Evolutionary conservation across 2,888 invertebrate genomes (phyloP), one percentile per base, ranked within the genome.

Genomic region (Steinernema hermaphroditum): DNA sequence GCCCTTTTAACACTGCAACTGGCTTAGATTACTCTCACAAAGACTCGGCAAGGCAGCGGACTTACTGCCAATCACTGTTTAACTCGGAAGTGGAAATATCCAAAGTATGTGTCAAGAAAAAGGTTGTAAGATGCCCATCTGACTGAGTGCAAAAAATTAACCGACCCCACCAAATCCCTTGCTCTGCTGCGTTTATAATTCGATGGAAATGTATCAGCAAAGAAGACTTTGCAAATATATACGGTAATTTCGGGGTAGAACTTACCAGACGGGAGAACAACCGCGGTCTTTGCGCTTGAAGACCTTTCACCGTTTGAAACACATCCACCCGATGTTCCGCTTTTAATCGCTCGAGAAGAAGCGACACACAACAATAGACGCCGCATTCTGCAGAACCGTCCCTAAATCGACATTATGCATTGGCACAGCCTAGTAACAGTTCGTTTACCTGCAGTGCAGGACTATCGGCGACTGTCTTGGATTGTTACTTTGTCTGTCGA

Each of bases 401-500:
- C 70, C 82, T 82, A 74, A 27, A 82, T 75, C 54, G n/a, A n/a
- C n/a, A 72, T 32, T 16, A 9, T 16, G 1, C 9, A 2, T 74
- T 6, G 9, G 8, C 19, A 16, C 43, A 73, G 2, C 19, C 8
- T 27, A 57, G 1, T 9, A 22, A n/a, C 37, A n/a, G 16, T 2
- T 19, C 34, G 2, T 87, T 85, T 83, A 92, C 92, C 92, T 91
- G 91, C 93, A 93, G 88, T 95, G 95, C 75, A 95, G 92, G 68
- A 92, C 91, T 86, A 94, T 91, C 50, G 93, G 92, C 43, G 91
- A 91, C 78, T 93, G 93, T 87, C 94, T 80, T 2, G 75, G 22
- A 32, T 79, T 69, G 50, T 76, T 74, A 50, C 78, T 79, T 75
- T 86, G 86, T 49, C 82, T 75, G 69, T 87, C 83, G 41, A 84